phyloP scores from a whole-genome alignment of 30 jellyfish, hydroid and myxozoan species.

The Aurelia coerulea region DNA sequence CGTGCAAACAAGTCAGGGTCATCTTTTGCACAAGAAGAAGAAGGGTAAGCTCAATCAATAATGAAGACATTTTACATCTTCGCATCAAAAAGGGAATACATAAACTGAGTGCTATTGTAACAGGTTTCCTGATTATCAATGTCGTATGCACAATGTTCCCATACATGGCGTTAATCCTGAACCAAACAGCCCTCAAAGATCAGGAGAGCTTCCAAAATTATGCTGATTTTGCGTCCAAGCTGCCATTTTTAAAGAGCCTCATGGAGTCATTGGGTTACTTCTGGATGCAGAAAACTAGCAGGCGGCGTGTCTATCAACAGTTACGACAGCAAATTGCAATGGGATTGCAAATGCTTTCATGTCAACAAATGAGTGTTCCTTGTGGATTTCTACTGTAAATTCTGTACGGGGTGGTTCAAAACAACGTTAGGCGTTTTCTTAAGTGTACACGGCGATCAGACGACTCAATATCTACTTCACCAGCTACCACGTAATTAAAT shows the following conservation, averaged over 20 bases:
- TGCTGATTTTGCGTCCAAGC: neutral
- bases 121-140: neutral
- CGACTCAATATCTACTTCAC: too few species aligned
- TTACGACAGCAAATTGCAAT: too few species aligned
- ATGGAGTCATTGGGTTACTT: neutral
- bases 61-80: neutral
- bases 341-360: too few species aligned
- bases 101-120: neutral
- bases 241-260: conserved; percentile 13
- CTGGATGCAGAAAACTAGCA: neutral
- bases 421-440: too few species aligned
- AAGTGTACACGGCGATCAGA: too few species aligned
- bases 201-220: neutral
- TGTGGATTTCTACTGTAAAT: too few species aligned
- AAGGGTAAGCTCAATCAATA: neutral
- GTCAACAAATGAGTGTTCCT: too few species aligned
- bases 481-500: too few species aligned
- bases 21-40: neutral
- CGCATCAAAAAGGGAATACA: neutral
- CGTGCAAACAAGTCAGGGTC: neutral
- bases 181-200: neutral
- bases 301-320: neutral
- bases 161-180: neutral
- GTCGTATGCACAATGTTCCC: neutral
- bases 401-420: too few species aligned